A percentile compares a stretch with the other conserved stretches of the same genome.
Evolutionary conservation across 2,113 vertebrate species (phyloP).

Genomic region (Ochotona curzoniae): DNA sequence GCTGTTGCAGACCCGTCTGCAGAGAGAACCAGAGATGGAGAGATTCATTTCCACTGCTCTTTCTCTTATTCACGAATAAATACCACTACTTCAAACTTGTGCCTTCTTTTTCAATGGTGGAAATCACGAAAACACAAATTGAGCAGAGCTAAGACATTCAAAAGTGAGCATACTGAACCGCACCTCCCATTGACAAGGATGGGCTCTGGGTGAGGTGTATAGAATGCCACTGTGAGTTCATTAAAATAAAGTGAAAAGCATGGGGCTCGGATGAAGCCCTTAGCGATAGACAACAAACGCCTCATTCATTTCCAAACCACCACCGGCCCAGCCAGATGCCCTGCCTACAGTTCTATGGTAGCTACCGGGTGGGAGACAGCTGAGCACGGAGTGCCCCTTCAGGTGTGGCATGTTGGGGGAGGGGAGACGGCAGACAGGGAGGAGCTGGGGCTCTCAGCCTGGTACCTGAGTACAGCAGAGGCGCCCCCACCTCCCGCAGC

Average conservation of each 20-base stretch:
- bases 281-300: background rate
- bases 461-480: too few species aligned
- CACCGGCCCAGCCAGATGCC: background rate
- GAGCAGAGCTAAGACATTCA: background rate
- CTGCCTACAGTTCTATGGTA: rapidly evolving
- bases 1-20: too few species aligned
- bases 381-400: too few species aligned
- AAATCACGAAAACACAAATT: background rate
- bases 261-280: background rate
- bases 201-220: background rate
- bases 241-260: slow-evolving; percentile 23
- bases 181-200: background rate
- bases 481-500: too few species aligned
- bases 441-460: too few species aligned
- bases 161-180: background rate
- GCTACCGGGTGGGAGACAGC: background rate
- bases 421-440: too few species aligned
- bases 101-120: background rate
- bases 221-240: background rate
- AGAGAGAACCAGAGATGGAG: too few species aligned
- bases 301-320: slow-evolving; percentile 29
- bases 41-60: too few species aligned
- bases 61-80: too few species aligned
- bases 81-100: slow-evolving; percentile 4
- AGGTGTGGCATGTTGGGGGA: too few species aligned